Percentiles rank a stretch among this genome's conserved stretches.
Evolutionary conservation across 2,888 invertebrate genomes (phyloP).

Genomic region (Andrena dorsata): DNA sequence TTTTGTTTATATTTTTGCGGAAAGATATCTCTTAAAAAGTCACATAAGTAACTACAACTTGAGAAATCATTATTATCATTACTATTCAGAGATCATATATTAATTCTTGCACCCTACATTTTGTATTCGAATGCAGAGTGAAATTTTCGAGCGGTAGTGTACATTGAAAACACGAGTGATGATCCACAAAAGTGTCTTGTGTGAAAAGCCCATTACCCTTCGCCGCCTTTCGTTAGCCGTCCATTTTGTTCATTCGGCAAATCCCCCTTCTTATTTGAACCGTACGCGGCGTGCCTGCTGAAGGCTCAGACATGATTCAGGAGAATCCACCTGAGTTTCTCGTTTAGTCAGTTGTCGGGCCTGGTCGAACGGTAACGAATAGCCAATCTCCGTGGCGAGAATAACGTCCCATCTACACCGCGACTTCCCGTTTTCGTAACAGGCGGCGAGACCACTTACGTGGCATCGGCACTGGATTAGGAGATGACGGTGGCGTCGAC

Average conservation of each 20-base stretch:
- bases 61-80: no score
- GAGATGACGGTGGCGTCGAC: constrained; percentile 42
- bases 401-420: constrained; percentile 43
- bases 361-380: constrained; percentile 65
- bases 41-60: no score
- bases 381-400: constrained; percentile 71
- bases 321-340: constrained; percentile 28
- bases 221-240: no score
- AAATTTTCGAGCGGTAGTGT: no score
- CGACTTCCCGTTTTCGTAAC: constrained; percentile 10
- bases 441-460: constrained; percentile 33
- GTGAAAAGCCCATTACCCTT: no score
- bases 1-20: no score
- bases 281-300: neutral
- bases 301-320: neutral
- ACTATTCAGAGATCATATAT: no score
- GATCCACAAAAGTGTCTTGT: no score
- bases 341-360: constrained; percentile 23
- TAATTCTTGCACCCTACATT: no score
- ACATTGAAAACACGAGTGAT: no score
- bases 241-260: neutral
- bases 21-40: no score
- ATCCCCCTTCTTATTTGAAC: neutral
- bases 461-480: constrained; percentile 43
- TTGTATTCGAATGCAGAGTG: no score